Evolutionary conservation across 2,113 vertebrate species (phyloP).

Genomic region (Pedetes capensis): DNA sequence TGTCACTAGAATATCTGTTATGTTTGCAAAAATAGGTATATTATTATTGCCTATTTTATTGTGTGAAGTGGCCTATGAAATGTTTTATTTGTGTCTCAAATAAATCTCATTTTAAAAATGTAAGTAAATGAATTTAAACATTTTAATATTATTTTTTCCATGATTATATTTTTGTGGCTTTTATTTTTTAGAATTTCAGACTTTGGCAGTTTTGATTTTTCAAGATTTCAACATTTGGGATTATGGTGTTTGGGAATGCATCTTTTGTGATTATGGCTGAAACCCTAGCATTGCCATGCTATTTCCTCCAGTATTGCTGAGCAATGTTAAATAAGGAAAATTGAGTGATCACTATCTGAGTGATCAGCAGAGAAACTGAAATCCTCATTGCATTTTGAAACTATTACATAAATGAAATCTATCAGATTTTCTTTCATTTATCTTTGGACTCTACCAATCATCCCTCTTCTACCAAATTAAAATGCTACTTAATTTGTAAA

Average conservation of each 20-base stretch:
- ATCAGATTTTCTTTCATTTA: background rate
- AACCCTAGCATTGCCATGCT: background rate
- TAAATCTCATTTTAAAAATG: background rate
- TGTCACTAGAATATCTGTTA: background rate
- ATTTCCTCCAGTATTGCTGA: background rate
- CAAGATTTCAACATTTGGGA: background rate
- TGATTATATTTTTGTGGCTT: background rate
- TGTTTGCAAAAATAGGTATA: no score
- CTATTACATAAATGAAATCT: background rate
- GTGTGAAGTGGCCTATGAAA: background rate
- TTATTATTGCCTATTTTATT: background rate
- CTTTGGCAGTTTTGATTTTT: background rate
- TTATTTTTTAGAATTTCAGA: background rate
- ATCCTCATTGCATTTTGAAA: background rate
- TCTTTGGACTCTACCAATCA: background rate
- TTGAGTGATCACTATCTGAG: background rate
- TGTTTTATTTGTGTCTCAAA: background rate
- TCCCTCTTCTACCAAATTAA: conserved; percentile 3
- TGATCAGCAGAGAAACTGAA: background rate
- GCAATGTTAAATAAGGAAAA: background rate
- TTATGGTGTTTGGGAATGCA: background rate
- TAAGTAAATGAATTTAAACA: background rate
- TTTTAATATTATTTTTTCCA: background rate
- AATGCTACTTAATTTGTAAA: conserved; percentile 39
- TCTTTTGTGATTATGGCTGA: background rate